These are phyloP conservation scores for Cheilinus undulatus DNA, from an alignment of 2,113 vertebrate genomes.

Conservation along the genomic window DNA sequence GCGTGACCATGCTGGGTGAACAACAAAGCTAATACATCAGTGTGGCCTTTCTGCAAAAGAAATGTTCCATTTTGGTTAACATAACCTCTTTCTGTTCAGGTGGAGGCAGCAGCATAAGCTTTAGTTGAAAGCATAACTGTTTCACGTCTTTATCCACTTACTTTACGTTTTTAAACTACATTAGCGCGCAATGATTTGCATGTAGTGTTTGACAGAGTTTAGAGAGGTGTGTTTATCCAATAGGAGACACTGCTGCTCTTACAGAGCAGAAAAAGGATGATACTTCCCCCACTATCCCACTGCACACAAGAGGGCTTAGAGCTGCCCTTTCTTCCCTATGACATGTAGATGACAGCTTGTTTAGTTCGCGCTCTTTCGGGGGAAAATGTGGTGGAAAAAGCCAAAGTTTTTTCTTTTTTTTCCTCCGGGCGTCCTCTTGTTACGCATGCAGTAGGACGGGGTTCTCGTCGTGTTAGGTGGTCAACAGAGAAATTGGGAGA, in stretches of 20 bases:
- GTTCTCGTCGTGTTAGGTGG: conserved; percentile 31
- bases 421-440: conserved; percentile 22
- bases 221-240: conserved; percentile 58
- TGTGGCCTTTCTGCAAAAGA: conserved; percentile 1
- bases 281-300: conserved; percentile 21
- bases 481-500: conserved; percentile 24
- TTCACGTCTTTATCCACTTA: neutral
- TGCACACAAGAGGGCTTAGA: conserved; percentile 20
- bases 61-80: neutral
- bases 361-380: conserved; percentile 21
- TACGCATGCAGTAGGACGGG: conserved; percentile 9
- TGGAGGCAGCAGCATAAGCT: neutral
- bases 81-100: neutral
- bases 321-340: neutral
- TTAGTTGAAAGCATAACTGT: neutral
- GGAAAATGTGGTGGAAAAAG: conserved; percentile 38
- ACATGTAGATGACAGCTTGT: conserved; percentile 28
- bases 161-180: neutral
- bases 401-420: conserved; percentile 46
- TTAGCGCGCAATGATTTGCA: neutral
- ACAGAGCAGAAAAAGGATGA: conserved; percentile 7
- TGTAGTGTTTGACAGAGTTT: conserved; percentile 40
- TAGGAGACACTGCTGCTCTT: conserved; percentile 37
- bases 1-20: conserved; percentile 25
- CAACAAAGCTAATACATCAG: conserved; percentile 9